phyloP scores from a whole-genome alignment of 2,797 vertebrate genomes.

The Rhabdophis nuchalis region DNA sequence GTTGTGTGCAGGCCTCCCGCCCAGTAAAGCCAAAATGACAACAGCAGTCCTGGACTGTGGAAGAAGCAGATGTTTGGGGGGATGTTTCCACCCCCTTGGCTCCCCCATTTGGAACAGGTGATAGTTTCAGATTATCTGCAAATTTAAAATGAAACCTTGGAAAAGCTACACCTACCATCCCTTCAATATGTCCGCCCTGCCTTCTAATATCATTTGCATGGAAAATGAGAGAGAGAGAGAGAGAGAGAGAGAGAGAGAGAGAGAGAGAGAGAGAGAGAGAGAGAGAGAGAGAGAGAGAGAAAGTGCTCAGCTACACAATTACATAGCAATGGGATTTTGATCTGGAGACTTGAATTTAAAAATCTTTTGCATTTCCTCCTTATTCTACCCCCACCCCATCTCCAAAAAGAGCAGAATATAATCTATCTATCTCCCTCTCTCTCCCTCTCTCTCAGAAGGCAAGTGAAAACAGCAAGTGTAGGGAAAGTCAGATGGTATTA shows the following conservation, averaged over 20 bases:
- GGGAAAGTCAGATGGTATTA: not conserved
- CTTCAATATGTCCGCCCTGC: not conserved
- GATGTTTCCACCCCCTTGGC: not conserved
- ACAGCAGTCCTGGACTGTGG: not conserved
- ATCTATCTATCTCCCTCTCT: not conserved
- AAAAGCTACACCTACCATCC: fast-evolving
- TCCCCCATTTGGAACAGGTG: not conserved
- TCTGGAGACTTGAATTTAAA: not conserved
- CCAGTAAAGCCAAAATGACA: not conserved
- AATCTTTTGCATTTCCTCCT: not conserved
- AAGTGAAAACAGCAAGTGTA: not conserved
- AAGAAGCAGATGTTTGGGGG: not conserved
- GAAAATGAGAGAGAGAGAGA: not conserved
- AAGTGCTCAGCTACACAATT: not conserved
- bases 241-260: not conserved
- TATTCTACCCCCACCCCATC: not conserved
- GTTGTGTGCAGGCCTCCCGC: constrained; percentile 4
- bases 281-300: not conserved
- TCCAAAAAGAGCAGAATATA: not conserved
- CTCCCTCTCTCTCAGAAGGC: not conserved
- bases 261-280: not conserved
- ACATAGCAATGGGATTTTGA: not conserved
- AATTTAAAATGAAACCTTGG: not conserved
- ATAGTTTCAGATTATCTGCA: not conserved
- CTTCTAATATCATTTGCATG: fast-evolving